A percentile compares a stretch with the other conserved stretches of the same genome.
These are phyloP conservation scores for Gari tellinella DNA, from an alignment of 2,888 invertebrate species.

Conservation along the genomic window DNA sequence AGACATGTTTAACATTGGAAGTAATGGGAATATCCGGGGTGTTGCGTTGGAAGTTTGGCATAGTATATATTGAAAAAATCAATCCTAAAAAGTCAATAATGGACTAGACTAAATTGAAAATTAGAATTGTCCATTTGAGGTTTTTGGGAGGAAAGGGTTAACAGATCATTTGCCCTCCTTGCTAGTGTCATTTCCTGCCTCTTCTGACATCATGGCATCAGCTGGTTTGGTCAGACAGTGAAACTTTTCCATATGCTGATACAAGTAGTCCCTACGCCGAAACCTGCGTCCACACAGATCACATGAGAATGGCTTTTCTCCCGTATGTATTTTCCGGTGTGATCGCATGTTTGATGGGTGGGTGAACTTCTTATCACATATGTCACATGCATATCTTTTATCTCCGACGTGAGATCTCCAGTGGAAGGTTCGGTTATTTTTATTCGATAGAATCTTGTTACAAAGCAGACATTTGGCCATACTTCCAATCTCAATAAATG, in stretches of 20 bases:
- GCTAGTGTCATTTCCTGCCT: no score
- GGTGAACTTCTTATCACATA: constrained; percentile 71
- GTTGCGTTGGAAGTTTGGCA: no score
- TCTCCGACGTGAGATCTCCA: constrained; percentile 59
- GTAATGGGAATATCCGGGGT: no score
- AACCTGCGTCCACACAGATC: constrained; percentile 50
- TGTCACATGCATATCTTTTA: constrained; percentile 63
- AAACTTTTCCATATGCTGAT: constrained; percentile 50
- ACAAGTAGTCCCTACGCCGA: constrained; percentile 48
- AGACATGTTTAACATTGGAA: no score
- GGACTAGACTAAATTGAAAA: no score
- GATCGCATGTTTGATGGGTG: constrained; percentile 68
- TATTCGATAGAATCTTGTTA: constrained; percentile 54
- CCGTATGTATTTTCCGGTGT: constrained; percentile 66
- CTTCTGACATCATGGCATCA: no score
- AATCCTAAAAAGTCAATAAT: no score
- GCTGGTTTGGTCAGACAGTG: constrained; percentile 2
- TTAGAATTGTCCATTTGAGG: no score
- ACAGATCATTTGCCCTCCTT: no score
- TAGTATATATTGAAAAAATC: no score
- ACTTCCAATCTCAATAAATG: constrained; percentile 58
- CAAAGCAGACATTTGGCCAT: constrained; percentile 59
- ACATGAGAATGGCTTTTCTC: constrained; percentile 70
- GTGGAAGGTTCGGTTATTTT: constrained; percentile 57
- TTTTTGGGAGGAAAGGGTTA: no score